These are phyloP conservation scores for Chymomyza caudatula DNA, from an alignment of 2,888 invertebrate species.

Conservation along the genomic window DNA sequence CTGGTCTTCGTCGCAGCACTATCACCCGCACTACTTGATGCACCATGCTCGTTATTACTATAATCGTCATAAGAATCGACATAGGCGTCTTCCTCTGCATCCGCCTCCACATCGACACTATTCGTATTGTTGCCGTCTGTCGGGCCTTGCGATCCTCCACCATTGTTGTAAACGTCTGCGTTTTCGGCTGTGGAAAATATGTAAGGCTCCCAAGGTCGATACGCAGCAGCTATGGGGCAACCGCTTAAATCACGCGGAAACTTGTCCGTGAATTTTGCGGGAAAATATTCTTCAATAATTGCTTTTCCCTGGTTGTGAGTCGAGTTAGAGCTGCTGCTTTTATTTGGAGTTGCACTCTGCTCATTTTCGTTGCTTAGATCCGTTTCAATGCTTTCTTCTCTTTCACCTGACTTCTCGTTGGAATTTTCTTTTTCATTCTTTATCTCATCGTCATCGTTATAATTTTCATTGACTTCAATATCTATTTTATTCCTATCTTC, in stretches of 20 bases:
- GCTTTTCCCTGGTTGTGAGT: constrained; percentile 13
- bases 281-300: constrained; percentile 48
- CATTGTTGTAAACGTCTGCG: constrained; percentile 22
- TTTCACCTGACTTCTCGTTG: too few relatives aligned
- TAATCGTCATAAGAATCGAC: constrained; percentile 16
- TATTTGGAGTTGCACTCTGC: background rate
- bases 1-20: constrained; percentile 14
- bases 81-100: constrained; percentile 31
- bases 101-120: background rate
- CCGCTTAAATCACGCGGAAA: constrained; percentile 74
- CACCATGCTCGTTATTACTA: background rate
- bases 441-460: background rate
- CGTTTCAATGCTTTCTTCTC: background rate
- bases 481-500: background rate
- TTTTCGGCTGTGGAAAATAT: constrained; percentile 50
- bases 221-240: constrained; percentile 72
- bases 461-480: background rate
- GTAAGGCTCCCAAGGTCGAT: constrained; percentile 76
- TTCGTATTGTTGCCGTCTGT: background rate
- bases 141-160: background rate
- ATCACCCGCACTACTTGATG: background rate
- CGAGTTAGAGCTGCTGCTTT: background rate
- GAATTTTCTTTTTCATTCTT: background rate
- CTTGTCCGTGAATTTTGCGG: constrained; percentile 68
- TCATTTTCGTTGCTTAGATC: background rate